phyloP scores from a whole-genome alignment of 2,888 invertebrate genomes.

The Scrobipalpa costella region DNA sequence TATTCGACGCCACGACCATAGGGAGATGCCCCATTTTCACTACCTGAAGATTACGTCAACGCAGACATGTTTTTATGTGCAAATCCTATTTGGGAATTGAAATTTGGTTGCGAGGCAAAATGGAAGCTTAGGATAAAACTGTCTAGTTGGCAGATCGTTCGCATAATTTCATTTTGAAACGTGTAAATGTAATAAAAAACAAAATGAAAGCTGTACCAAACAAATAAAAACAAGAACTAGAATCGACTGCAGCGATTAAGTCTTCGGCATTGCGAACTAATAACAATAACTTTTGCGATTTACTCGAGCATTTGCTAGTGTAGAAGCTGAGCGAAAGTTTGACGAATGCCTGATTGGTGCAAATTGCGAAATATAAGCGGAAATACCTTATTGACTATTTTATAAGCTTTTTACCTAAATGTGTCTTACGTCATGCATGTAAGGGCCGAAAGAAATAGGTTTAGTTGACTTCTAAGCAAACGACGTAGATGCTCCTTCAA shows the following conservation, averaged over 20 bases:
- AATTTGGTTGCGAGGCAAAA: constrained; percentile 10
- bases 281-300: constrained; percentile 48
- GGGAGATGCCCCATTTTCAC: constrained; percentile 21
- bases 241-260: constrained; percentile 6
- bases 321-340: constrained; percentile 50
- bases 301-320: constrained; percentile 42
- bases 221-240: background rate
- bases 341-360: constrained; percentile 41
- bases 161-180: constrained; percentile 5
- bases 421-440: too few relatives aligned
- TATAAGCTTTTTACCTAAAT: background rate
- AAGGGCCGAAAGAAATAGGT: background rate
- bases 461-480: background rate
- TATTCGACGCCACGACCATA: constrained; percentile 35
- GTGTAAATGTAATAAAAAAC: background rate
- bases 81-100: constrained; percentile 18
- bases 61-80: constrained; percentile 17
- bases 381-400: background rate
- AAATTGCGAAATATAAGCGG: constrained; percentile 37
- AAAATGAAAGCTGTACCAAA: background rate
- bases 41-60: constrained; percentile 27
- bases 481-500: background rate
- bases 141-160: constrained; percentile 6
- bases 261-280: constrained; percentile 43
- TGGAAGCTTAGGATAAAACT: background rate